phyloP scores from a whole-genome alignment of 2,113 vertebrate species.

The Phaethornis superciliosus region DNA sequence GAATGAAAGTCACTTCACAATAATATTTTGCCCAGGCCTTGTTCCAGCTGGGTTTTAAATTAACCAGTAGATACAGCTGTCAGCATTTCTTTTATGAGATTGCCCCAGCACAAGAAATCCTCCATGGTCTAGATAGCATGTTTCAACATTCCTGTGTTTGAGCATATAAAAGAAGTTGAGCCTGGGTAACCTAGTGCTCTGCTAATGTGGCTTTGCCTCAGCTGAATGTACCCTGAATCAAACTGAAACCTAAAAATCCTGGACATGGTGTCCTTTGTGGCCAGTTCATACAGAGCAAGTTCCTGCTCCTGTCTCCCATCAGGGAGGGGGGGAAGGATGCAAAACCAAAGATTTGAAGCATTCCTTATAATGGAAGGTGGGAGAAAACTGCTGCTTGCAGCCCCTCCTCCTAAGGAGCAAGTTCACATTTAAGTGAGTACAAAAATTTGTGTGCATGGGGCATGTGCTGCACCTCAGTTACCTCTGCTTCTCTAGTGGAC shows the following conservation, averaged over 20 bases:
- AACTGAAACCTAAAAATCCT: background rate
- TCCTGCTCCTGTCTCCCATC: background rate
- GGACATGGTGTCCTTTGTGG: background rate
- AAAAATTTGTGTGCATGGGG: background rate
- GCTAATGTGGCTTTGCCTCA: background rate
- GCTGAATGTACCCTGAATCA: background rate
- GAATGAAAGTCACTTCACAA: background rate
- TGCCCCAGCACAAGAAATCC: conserved; percentile 31
- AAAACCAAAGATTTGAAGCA: background rate
- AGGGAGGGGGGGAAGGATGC: background rate
- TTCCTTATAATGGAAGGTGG: background rate
- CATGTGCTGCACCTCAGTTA: accelerated
- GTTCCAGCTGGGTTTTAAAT: conserved; percentile 63
- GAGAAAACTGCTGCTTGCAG: background rate
- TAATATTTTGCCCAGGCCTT: conserved; percentile 38
- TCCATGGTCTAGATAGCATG: background rate
- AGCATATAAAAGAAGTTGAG: background rate
- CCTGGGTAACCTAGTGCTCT: background rate
- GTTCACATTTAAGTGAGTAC: background rate
- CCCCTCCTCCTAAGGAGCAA: background rate
- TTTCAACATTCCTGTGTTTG: background rate
- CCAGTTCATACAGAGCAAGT: background rate
- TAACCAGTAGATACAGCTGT: conserved; percentile 46
- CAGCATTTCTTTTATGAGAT: conserved; percentile 45
- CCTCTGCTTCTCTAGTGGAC: background rate